Conservation (phyloP, 2,888 invertebrate species). For the Drosophila seclusa region DNA sequence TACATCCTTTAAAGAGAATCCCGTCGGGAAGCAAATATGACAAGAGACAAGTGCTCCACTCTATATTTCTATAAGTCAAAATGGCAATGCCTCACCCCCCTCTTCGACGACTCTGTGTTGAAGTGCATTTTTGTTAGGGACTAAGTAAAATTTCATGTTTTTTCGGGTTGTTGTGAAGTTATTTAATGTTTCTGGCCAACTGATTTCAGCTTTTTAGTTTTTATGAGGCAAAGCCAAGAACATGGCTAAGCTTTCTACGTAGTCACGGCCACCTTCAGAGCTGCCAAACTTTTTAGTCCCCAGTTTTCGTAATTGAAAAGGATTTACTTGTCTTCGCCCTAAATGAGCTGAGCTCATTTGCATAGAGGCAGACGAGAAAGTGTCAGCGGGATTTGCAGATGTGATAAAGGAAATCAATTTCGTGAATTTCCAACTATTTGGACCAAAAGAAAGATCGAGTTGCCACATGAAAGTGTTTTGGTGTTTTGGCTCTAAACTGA, state of each 20-base stretch:
- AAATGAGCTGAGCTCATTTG: constrained; percentile 66
- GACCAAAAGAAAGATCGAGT: constrained; percentile 31
- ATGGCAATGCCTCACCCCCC: background rate
- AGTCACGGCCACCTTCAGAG: constrained; percentile 8
- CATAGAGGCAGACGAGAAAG: constrained; percentile 38
- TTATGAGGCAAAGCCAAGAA: constrained; percentile 28
- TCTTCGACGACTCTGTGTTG: background rate
- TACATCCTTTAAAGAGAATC: constrained; percentile 39
- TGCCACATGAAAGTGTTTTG: constrained; percentile 64
- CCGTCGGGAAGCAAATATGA: constrained; percentile 55
- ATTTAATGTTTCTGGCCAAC: constrained; percentile 41
- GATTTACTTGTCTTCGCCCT: constrained; percentile 41
- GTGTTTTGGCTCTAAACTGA: constrained; percentile 15
- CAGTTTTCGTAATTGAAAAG: constrained; percentile 58
- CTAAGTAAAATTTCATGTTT: constrained; percentile 69
- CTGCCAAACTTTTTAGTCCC: constrained; percentile 42
- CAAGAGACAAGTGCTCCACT: constrained; percentile 15
- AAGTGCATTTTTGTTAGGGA: constrained; percentile 43
- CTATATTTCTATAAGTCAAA: constrained; percentile 29
- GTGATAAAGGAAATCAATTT: constrained; percentile 69
- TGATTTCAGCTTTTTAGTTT: constrained; percentile 40
- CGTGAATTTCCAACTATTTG: constrained; percentile 46
- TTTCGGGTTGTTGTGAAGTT: constrained; percentile 34
- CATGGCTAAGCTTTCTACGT: constrained; percentile 44
- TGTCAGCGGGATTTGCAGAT: constrained; percentile 23